These are phyloP conservation scores for Myotis pilosus DNA, from an alignment of 2,797 vertebrate genomes.

Conservation along the genomic window DNA sequence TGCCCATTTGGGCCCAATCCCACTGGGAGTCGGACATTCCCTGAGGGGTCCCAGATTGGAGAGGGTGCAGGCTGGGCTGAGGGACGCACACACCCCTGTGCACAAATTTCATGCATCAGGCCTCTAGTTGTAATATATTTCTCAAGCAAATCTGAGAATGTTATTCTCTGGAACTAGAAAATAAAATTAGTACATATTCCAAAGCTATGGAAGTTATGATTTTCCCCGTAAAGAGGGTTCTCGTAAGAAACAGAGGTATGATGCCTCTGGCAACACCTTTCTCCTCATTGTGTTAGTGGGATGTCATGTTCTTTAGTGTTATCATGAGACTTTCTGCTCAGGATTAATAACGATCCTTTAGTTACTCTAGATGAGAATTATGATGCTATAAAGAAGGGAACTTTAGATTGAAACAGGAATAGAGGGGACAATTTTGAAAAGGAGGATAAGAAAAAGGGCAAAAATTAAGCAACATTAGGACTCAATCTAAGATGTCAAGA, in stretches of 20 bases:
- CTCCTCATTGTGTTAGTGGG: background rate
- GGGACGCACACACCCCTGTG: too few relatives aligned
- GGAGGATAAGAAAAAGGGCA: background rate
- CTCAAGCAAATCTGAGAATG: slow-evolving; percentile 4
- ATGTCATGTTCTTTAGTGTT: background rate
- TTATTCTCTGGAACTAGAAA: slow-evolving; percentile 16
- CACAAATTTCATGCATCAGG: too few relatives aligned
- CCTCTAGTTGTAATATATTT: background rate
- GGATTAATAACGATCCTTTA: background rate
- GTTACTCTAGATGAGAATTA: background rate
- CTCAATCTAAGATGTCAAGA: background rate
- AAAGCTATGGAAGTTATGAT: slow-evolving; percentile 16
- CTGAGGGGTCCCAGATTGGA: too few relatives aligned
- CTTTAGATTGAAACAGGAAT: background rate
- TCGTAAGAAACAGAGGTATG: background rate
- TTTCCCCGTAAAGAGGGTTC: background rate
- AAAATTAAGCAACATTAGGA: background rate
- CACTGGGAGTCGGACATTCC: too few relatives aligned
- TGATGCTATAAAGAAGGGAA: background rate
- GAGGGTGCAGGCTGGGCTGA: too few relatives aligned
- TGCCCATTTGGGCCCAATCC: too few relatives aligned
- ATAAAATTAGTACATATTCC: background rate
- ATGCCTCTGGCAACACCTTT: background rate
- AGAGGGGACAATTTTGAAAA: background rate
- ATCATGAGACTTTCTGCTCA: background rate